Conservation (phyloP, 2,797 vertebrate species). For the Myotis pilosus region DNA sequence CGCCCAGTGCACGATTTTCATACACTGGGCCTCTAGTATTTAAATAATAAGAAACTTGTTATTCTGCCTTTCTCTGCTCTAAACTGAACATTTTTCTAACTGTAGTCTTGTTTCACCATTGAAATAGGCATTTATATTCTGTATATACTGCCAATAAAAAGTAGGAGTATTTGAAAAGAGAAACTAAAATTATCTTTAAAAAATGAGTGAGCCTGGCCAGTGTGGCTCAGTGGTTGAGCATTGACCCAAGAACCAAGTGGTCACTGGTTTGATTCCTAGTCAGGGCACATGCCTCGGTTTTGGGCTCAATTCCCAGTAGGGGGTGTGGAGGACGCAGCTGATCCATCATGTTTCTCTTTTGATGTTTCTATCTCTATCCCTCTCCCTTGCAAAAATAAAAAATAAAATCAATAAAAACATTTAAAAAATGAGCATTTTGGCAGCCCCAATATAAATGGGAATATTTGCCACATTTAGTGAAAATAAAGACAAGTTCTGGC, state of each 20-base stretch:
- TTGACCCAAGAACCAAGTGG: too few species aligned
- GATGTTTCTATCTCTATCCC: too few species aligned
- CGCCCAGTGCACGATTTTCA: too few species aligned
- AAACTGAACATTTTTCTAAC: background rate
- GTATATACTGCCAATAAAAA: background rate
- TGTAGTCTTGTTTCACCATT: background rate
- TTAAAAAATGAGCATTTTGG: background rate
- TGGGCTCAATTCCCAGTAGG: too few species aligned
- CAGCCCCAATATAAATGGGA: background rate
- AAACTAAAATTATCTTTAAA: conserved; percentile 15
- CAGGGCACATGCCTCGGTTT: too few species aligned
- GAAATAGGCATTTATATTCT: background rate
- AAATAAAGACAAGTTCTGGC: background rate
- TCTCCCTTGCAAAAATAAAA: background rate
- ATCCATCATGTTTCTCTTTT: too few species aligned
- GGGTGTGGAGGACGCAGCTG: too few species aligned
- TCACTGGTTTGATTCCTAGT: too few species aligned
- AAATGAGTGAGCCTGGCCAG: too few species aligned
- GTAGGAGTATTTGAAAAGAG: conserved; percentile 15
- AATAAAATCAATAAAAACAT: background rate
- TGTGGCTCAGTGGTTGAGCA: too few species aligned
- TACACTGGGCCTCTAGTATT: too few species aligned
- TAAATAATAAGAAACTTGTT: background rate
- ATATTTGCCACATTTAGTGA: background rate
- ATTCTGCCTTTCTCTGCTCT: background rate